Base-by-base conservation (phyloP, 1,140 invertebrate genomes). In the Drepana arcuata region DNA sequence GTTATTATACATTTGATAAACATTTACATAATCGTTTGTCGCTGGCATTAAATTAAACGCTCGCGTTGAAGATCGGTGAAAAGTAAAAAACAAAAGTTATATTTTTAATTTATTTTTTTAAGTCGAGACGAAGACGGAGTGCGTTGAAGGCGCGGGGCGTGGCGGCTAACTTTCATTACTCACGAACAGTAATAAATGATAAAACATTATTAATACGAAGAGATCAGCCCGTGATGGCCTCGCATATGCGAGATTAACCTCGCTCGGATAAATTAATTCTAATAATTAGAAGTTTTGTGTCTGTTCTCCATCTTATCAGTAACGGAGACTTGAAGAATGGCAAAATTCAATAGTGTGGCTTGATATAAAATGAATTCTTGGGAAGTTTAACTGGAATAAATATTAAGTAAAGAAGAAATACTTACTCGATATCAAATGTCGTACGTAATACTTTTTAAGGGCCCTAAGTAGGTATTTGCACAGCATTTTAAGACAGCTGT, bases 141-240 rank as follows among this genome's bases (percentile, higher is more conserved):
- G 65, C 52, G 41, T 60, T 42, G 54, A 56, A 56, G 59, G 58
- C 57, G 62, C 62, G 62, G 69, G 78, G 78, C 78, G 78, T 75
- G 72, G 59, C 61, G 37, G 65, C 60, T 65, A 69, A 81, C 58
- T 82, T 78, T 71, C 78, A 82, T 82, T 82, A 82, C 73, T 79
- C 78, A 79, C 53, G 42, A 48, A 51, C 56, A 62, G 64, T 81
- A 78, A 82, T 79, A 82, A 82, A 82, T 82, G 78, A 82, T 82
- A 82, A 82, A 82, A 82, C 78, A 82, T 82, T 82, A 82, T 82
- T 82, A 82, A 79, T 79, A 70, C 67, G 51, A 54, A 35, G 52
- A 60, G 65, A 78, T 77, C 74, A 64, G 50, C 58, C 54, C 41
- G 56, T 68, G 68, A 70, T 72, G 73, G 51, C 57, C 46, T 54